Conservation (phyloP, 1,140 invertebrate species). For the Latrodectus geometricus region DNA sequence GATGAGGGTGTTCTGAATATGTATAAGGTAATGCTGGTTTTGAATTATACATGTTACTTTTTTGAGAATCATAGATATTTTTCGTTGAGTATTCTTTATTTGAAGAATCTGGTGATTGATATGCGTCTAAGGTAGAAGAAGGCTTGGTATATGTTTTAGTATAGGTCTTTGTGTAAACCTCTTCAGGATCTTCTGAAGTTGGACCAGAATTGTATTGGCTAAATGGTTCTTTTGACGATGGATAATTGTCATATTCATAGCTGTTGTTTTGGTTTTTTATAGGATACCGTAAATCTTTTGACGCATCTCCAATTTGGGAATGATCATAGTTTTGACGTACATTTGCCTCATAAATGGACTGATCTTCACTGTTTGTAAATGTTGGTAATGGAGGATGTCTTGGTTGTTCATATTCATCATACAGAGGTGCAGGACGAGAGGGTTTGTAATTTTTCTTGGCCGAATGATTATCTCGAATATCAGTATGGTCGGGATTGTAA, state of each 20-base stretch:
- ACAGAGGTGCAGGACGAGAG: slow-evolving; percentile 33
- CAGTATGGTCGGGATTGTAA: not conserved
- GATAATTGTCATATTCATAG: slow-evolving; percentile 11
- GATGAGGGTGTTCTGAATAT: not conserved
- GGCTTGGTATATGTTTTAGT: slow-evolving; percentile 38
- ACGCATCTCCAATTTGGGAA: not conserved
- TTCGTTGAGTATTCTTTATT: not conserved
- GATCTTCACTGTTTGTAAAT: not conserved
- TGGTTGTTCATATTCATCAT: slow-evolving; percentile 48
- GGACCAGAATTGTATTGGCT: slow-evolving; percentile 4
- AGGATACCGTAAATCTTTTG: not conserved
- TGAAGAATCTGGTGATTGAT: not conserved
- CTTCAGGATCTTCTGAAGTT: slow-evolving; percentile 5
- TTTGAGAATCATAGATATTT: not conserved
- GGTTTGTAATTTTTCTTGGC: slow-evolving; percentile 43
- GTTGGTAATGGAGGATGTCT: slow-evolving; percentile 27
- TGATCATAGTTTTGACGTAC: not conserved
- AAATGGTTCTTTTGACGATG: not conserved
- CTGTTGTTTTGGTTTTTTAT: not conserved
- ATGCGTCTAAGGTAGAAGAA: not conserved
- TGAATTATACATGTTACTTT: not conserved
- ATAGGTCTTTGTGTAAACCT: slow-evolving; percentile 28
- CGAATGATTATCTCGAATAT: slow-evolving; percentile 4
- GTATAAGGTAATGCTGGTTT: slow-evolving; percentile 1
- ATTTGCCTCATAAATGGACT: no score